phyloP scores from a whole-genome alignment of 2,113 vertebrate species.

The Ibidorhyncha struthersii region DNA sequence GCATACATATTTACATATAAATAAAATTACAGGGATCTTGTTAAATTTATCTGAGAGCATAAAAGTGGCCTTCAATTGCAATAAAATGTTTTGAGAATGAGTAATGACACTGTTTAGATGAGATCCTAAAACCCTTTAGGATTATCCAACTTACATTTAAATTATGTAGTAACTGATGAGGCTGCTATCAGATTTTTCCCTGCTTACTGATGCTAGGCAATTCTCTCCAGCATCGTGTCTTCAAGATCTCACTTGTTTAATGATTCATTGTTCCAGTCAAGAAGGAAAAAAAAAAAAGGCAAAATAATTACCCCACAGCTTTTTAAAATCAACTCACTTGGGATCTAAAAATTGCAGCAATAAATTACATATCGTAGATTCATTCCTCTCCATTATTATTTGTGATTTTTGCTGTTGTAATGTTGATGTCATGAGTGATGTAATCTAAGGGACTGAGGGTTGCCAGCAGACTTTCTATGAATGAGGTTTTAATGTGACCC shows the following conservation, averaged over 20 bases:
- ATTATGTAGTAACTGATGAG: conserved; percentile 62
- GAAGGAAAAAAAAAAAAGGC: neutral
- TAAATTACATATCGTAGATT: neutral
- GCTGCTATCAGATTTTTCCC: conserved; percentile 48
- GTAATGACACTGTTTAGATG: conserved; percentile 46
- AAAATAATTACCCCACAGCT: conserved; percentile 31
- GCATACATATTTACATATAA: conserved; percentile 46
- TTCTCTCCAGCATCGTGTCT: conserved; percentile 43
- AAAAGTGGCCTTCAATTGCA: neutral
- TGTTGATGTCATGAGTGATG: neutral
- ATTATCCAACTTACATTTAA: conserved; percentile 58
- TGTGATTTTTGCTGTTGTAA: neutral
- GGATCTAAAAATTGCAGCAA: conserved; percentile 8
- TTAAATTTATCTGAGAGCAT: conserved; percentile 52
- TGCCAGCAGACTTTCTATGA: neutral
- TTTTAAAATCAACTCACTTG: conserved; percentile 36
- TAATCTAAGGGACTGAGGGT: neutral
- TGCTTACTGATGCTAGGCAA: conserved; percentile 51
- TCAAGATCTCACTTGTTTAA: conserved; percentile 45
- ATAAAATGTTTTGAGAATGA: conserved; percentile 56
- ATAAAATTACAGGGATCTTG: conserved; percentile 45
- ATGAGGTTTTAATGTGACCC: neutral
- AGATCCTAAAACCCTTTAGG: conserved; percentile 56
- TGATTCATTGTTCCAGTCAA: conserved; percentile 55
- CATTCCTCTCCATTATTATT: neutral